Evolutionary conservation across 2,797 vertebrate species (phyloP).

Genomic region (Echiichthys vipera): DNA sequence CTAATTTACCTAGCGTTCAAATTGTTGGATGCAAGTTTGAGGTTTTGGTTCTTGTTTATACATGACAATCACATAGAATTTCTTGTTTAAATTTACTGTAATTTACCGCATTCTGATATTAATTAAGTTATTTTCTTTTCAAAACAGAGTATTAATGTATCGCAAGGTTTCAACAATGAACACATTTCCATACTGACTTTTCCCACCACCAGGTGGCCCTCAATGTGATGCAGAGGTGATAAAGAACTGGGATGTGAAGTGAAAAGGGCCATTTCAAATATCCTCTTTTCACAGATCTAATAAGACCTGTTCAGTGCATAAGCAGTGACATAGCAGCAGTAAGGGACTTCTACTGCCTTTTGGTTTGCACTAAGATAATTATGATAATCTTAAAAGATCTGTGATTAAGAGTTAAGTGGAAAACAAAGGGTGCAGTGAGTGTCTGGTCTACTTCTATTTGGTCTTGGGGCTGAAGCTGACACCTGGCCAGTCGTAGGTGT

Average conservation of each 20-base stretch:
- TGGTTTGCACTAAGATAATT: constrained; percentile 25
- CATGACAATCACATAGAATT: background rate
- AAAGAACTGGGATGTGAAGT: constrained; percentile 1
- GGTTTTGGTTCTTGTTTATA: background rate
- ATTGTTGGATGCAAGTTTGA: background rate
- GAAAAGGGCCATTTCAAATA: background rate
- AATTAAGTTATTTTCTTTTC: background rate
- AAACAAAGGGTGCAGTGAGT: constrained; percentile 24
- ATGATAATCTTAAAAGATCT: constrained; percentile 18
- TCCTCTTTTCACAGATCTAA: constrained; percentile 29
- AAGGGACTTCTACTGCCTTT: background rate
- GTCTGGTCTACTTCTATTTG: constrained; percentile 55
- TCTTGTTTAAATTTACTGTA: background rate
- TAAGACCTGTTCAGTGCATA: constrained; percentile 18
- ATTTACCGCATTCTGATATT: background rate
- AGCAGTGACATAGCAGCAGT: constrained; percentile 4
- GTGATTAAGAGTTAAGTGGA: background rate
- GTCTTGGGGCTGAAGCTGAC: constrained; percentile 80
- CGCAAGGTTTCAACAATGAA: constrained; percentile 1
- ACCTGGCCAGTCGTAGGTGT: constrained; percentile 93
- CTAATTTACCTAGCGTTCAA: background rate
- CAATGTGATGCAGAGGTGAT: constrained; percentile 1
- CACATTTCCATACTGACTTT: constrained; percentile 24
- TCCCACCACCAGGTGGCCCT: constrained; percentile 45
- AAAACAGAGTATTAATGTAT: background rate